Percentiles rank a stretch among this genome's conserved stretches.
phyloP scores from a whole-genome alignment of 2,888 invertebrate genomes.

The Dendrolimus houi region DNA sequence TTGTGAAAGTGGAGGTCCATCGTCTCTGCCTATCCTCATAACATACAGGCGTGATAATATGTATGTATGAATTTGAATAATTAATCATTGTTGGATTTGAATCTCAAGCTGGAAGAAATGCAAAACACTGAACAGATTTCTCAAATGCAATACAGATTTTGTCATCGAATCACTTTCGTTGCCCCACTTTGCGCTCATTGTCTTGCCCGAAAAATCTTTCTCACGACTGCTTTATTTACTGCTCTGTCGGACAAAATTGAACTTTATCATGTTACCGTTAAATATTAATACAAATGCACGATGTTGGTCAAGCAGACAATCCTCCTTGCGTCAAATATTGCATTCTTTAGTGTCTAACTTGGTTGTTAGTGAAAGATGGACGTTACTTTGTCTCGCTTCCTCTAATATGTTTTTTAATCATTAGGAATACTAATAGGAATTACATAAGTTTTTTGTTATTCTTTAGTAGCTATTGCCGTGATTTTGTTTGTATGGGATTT shows the following conservation, averaged over 20 bases:
- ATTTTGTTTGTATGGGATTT: no score
- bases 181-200: slow-evolving; percentile 33
- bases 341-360: not conserved
- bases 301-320: not conserved
- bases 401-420: not conserved
- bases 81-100: no score
- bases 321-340: not conserved
- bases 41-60: no score
- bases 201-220: slow-evolving; percentile 22
- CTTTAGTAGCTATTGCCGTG: no score
- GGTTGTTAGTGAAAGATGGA: not conserved
- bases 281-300: not conserved
- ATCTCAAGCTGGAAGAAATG: no score
- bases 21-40: no score
- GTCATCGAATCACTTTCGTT: slow-evolving; percentile 42
- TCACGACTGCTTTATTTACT: slow-evolving; percentile 4
- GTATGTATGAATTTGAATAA: no score
- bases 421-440: not conserved
- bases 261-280: not conserved
- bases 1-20: no score
- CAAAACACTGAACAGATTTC: not conserved
- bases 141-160: not conserved
- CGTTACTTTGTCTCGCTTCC: not conserved
- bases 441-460: no score
- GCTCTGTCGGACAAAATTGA: not conserved